Percentiles rank a stretch among this genome's conserved stretches.
These are phyloP conservation scores for Rhinolophus ferrumequinum DNA, from an alignment of 2,113 vertebrate species.

Conservation along the genomic window DNA sequence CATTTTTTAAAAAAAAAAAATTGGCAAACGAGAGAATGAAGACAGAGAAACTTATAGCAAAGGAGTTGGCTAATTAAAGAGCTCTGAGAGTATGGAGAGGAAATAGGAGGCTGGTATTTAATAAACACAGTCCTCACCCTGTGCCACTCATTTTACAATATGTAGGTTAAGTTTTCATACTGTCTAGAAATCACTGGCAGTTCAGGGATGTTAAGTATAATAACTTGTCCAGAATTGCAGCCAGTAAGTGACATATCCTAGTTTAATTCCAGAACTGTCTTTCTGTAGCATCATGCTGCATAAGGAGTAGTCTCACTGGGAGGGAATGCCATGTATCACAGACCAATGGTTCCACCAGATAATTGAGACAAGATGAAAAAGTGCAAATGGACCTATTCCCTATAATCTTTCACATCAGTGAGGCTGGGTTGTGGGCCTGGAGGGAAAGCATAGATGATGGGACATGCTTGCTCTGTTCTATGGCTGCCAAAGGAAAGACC, in stretches of 20 bases:
- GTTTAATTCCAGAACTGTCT: slow-evolving; percentile 21
- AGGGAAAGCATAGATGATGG: slow-evolving; percentile 48
- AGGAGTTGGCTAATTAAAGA: background rate
- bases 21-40: background rate
- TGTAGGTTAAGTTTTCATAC: background rate
- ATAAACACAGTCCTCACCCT: background rate
- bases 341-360: slow-evolving; percentile 51
- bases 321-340: slow-evolving; percentile 23
- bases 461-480: slow-evolving; percentile 12
- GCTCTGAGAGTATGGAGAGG: background rate
- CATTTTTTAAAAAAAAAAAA: background rate
- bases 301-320: background rate
- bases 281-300: background rate
- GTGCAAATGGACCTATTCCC: slow-evolving; percentile 54
- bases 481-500: slow-evolving; percentile 77
- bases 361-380: slow-evolving; percentile 68
- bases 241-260: background rate
- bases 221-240: background rate
- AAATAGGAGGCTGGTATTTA: background rate
- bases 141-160: background rate
- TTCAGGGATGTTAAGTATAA: background rate
- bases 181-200: background rate
- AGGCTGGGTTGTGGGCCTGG: slow-evolving; percentile 53
- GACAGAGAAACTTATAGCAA: background rate
- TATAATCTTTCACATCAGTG: slow-evolving; percentile 8